These are phyloP conservation scores for Tamias sibiricus DNA, from an alignment of 2,113 vertebrate species.

Conservation along the genomic window DNA sequence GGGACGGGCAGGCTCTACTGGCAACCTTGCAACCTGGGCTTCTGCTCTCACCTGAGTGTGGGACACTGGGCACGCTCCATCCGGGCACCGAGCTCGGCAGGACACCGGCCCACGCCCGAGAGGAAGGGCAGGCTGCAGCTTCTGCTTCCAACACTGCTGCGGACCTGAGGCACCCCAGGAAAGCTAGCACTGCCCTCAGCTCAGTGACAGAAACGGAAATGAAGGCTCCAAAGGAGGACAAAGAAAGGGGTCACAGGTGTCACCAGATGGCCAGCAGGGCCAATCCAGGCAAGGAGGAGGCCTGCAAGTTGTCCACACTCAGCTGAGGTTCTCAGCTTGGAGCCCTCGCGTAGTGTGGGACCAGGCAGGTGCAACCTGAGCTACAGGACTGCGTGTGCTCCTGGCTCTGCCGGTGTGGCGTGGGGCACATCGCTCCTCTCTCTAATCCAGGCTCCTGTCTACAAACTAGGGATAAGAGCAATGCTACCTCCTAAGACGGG, in stretches of 20 bases:
- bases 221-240: constrained; percentile 24
- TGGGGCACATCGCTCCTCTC: background rate
- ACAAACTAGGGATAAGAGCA: background rate
- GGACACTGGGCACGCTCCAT: constrained; percentile 75
- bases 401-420: background rate
- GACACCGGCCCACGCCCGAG: background rate
- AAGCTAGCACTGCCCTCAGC: background rate
- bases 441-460: background rate
- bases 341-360: background rate
- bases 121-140: background rate
- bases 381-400: background rate
- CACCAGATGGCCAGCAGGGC: background rate
- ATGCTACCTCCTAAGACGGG: background rate
- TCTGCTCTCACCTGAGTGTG: constrained; percentile 32
- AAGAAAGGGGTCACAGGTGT: background rate
- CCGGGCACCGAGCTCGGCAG: background rate
- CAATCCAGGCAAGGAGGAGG: background rate
- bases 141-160: background rate
- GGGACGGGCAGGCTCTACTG: constrained; percentile 29
- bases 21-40: background rate
- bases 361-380: background rate
- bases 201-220: background rate
- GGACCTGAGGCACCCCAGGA: background rate
- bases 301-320: background rate
- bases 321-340: background rate